phyloP scores from a whole-genome alignment of 2,113 vertebrate species.

The Guaruba guarouba region DNA sequence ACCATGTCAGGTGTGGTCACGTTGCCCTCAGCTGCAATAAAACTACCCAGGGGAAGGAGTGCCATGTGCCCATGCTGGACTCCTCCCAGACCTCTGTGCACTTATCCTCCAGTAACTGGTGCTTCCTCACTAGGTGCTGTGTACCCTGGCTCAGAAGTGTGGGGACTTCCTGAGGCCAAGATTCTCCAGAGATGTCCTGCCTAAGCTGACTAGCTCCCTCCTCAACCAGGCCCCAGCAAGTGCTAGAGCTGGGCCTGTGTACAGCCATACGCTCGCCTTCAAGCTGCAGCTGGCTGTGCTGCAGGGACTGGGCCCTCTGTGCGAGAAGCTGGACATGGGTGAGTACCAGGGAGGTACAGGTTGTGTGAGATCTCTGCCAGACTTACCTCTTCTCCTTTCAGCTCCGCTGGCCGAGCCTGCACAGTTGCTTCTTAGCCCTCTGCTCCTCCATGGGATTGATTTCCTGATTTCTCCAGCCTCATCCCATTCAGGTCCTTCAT shows the following conservation, averaged over 20 bases:
- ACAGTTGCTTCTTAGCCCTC: not conserved
- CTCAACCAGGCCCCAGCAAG: constrained; percentile 83
- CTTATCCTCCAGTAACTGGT: not conserved
- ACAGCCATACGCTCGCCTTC: constrained; percentile 87
- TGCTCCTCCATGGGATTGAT: not conserved
- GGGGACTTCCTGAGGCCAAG: constrained; percentile 88
- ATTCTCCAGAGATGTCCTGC: constrained; percentile 89
- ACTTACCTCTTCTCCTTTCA: not conserved
- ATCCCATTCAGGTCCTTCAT: not conserved
- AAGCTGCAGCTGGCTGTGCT: constrained; percentile 90
- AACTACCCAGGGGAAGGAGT: not conserved
- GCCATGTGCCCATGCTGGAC: not conserved
- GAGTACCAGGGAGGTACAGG: constrained; percentile 27
- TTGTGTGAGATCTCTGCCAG: not conserved
- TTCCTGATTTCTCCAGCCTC: not conserved
- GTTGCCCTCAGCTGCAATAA: not conserved
- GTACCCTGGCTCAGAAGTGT: constrained; percentile 81
- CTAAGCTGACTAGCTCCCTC: constrained; percentile 81
- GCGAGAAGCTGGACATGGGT: constrained; percentile 86
- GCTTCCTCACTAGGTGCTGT: constrained; percentile 81
- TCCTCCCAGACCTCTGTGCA: not conserved
- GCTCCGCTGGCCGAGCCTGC: not conserved
- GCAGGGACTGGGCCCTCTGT: constrained; percentile 88
- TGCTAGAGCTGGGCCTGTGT: constrained; percentile 83
- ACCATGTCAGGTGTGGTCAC: not conserved